A percentile compares a stretch with the other conserved stretches of the same genome.
These are phyloP conservation scores for Psettodes erumei DNA, from an alignment of 2,113 vertebrate species.

Conservation along the genomic window DNA sequence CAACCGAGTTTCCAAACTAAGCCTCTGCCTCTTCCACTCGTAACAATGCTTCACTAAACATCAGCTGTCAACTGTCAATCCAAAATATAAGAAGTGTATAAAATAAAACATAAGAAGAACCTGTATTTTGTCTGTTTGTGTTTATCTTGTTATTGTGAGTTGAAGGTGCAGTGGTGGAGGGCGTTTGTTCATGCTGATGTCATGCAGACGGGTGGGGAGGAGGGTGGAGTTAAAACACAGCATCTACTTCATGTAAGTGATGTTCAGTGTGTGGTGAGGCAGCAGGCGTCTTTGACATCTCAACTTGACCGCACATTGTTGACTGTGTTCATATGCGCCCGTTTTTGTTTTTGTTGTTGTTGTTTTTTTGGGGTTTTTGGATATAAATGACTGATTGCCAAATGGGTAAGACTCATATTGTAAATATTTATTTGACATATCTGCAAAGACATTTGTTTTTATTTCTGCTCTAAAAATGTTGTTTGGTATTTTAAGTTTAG, in stretches of 20 bases:
- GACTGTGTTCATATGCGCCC: no score
- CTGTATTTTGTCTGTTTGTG: no score
- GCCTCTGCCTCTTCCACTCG: no score
- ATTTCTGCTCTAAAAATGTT: not conserved
- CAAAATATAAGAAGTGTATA: no score
- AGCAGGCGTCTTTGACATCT: not conserved
- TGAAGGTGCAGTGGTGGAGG: constrained; percentile 18
- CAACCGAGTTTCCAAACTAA: no score
- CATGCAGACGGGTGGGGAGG: constrained; percentile 33
- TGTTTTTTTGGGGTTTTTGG: fast-evolving
- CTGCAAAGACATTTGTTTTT: not conserved
- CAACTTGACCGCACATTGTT: not conserved
- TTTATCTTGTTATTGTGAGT: no score
- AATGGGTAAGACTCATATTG: constrained; percentile 69
- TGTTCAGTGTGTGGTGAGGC: not conserved
- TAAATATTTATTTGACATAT: not conserved
- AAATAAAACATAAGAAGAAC: no score
- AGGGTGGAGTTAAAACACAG: constrained; percentile 37
- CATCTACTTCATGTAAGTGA: constrained; percentile 41
- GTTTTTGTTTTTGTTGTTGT: not conserved
- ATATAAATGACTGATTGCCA: constrained; percentile 72
- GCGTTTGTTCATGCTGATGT: not conserved
- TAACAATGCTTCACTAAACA: no score
- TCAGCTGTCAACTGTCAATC: no score
- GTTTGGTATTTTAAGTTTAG: not conserved